Evolutionary conservation across 2,888 invertebrate genomes (phyloP), one percentile per base, ranked within the genome.

Genomic region (Ormyrus pomaceus): DNA sequence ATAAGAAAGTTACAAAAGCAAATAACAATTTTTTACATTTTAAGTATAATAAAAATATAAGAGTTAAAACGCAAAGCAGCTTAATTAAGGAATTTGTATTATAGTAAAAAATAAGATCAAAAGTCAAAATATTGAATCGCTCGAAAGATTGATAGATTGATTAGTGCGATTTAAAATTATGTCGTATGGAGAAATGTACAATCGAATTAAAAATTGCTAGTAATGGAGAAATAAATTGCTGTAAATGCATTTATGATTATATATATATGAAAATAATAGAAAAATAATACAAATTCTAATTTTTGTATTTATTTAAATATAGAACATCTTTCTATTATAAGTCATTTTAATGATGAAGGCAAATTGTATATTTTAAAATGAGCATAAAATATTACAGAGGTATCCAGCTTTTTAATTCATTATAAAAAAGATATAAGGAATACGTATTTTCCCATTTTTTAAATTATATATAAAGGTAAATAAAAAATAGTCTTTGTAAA

Each of bases 241-340:
- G 50, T 72, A 62, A 7, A 46, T 76, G 80, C 80, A 80, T 80
- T 80, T 71, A 75, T 71, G 46, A 45, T 10, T 56, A 72, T 72
- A 55, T 8, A 71, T n/a, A 61, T 66, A 66, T 48, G 66, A 53
- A 10, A 46, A 46, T 69, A 64, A 34, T 64, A 34, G 50, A 76
- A 76, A 56, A 65, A 61, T 9, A 75, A 65, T 80, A 50, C 46
- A 80, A 82, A 74, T 70, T 71, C 9, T 65, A 76, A 74, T 69
- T 61, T 82, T 79, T 79, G 62, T 74, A 74, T 82, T 76, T 65
- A 74, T 66, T 75, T 56, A 64, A 76, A 70, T 65, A 72, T 79
- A 68, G 46, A 4, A 70, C 61, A 72, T 9, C 13, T 64, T 50
- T 56, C 51, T 65, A 6, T 72, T 58, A 69, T 70, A 76, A 61